Percentiles rank a stretch among this genome's conserved stretches.
Conservation (phyloP, 2,797 vertebrate genomes). For the Cyclura pinguis region DNA sequence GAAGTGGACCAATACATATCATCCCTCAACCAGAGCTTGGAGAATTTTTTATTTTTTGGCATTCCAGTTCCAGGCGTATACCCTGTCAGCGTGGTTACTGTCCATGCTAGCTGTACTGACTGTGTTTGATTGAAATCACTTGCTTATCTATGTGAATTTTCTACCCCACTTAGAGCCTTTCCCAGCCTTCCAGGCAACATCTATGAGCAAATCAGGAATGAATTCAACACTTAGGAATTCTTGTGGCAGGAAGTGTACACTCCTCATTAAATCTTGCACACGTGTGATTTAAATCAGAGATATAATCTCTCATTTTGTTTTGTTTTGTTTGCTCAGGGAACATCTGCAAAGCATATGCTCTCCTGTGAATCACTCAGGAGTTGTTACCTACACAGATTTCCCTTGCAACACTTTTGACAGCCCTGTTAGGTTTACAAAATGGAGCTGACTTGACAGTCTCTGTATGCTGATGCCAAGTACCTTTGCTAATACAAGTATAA, state of each 20-base stretch:
- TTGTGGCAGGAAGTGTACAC: slow-evolving; percentile 26
- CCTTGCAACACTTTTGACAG: slow-evolving; percentile 10
- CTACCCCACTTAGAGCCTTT: neutral
- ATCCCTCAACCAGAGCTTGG: too few relatives aligned
- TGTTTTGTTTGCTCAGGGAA: slow-evolving; percentile 8
- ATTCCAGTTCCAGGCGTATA: too few relatives aligned
- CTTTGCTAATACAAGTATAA: neutral
- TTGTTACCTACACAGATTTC: neutral
- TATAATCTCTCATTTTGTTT: neutral
- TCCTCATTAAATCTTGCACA: neutral
- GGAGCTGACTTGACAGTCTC: neutral
- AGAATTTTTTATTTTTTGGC: too few relatives aligned
- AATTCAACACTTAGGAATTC: neutral
- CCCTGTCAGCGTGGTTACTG: neutral
- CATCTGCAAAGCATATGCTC: neutral
- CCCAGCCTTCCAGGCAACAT: neutral
- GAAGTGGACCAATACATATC: too few relatives aligned
- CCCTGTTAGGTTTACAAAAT: slow-evolving; percentile 7
- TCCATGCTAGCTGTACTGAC: neutral
- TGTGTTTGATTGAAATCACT: neutral
- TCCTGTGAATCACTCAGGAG: slow-evolving; percentile 14
- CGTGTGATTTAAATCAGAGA: neutral
- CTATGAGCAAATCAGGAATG: neutral
- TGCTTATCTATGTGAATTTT: neutral
- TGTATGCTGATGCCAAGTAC: neutral